Conservation (phyloP, 2,797 vertebrate species). For the Cryptoprocta ferox region DNA sequence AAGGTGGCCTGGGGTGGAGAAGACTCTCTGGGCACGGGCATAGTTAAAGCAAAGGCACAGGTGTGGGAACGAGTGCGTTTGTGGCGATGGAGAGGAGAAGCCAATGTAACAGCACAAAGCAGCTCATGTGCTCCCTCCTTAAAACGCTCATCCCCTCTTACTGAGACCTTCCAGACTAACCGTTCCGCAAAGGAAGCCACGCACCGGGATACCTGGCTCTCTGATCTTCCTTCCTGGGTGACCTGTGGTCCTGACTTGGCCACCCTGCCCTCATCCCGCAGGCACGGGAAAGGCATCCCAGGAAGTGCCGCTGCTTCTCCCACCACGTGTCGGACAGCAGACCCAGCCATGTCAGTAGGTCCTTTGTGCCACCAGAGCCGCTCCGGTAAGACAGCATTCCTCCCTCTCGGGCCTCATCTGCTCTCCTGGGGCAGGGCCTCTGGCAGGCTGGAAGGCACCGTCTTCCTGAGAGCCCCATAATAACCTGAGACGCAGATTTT, state of each 20-base stretch:
- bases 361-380: background rate
- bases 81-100: background rate
- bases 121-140: background rate
- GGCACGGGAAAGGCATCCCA: background rate
- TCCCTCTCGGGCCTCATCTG: background rate
- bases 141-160: background rate
- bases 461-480: background rate
- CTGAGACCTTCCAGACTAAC: background rate
- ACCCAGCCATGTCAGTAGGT: fast-evolving
- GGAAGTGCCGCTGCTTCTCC: background rate
- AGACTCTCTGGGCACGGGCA: background rate
- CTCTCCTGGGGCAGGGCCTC: background rate
- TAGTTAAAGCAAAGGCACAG: background rate
- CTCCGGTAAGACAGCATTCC: background rate
- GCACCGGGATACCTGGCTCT: background rate
- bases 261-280: background rate
- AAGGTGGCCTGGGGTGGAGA: background rate
- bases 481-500: background rate
- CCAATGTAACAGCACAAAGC: fast-evolving
- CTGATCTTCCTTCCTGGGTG: background rate
- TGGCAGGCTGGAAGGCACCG: background rate
- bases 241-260: background rate
- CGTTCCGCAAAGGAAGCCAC: background rate
- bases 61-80: background rate
- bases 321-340: background rate